These are phyloP conservation scores for Lanius collurio DNA, from an alignment of 2,113 vertebrate genomes.

Conservation along the genomic window DNA sequence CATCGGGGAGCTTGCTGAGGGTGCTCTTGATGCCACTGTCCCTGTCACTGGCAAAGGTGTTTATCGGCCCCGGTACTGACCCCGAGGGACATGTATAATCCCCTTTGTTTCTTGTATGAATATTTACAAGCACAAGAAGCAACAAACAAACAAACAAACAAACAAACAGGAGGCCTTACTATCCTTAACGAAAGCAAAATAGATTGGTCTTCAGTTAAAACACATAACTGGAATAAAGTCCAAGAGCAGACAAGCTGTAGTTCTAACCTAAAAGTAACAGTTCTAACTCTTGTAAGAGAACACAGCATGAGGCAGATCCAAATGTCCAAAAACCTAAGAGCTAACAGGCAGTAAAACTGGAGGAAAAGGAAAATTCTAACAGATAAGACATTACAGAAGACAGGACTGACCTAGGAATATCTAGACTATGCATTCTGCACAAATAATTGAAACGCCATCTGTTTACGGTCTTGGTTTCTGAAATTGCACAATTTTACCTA, in stretches of 20 bases:
- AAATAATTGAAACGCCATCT: background rate
- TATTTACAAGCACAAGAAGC: background rate
- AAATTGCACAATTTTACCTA: background rate
- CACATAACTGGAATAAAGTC: background rate
- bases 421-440: background rate
- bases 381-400: background rate
- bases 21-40: background rate
- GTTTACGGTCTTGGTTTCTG: background rate
- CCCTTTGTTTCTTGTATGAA: background rate
- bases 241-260: background rate
- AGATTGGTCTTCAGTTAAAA: background rate
- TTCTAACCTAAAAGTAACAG: background rate
- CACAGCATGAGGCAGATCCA: background rate
- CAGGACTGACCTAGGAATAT: background rate
- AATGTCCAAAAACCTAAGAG: background rate
- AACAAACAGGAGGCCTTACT: background rate
- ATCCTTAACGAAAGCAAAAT: background rate
- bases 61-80: rapidly evolving
- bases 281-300: background rate
- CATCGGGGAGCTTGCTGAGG: background rate
- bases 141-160: background rate
- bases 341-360: background rate
- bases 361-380: background rate
- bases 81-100: background rate
- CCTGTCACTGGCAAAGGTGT: background rate